Base-by-base conservation (phyloP, 1,140 invertebrate species). In the Tachypleus tridentatus region DNA sequence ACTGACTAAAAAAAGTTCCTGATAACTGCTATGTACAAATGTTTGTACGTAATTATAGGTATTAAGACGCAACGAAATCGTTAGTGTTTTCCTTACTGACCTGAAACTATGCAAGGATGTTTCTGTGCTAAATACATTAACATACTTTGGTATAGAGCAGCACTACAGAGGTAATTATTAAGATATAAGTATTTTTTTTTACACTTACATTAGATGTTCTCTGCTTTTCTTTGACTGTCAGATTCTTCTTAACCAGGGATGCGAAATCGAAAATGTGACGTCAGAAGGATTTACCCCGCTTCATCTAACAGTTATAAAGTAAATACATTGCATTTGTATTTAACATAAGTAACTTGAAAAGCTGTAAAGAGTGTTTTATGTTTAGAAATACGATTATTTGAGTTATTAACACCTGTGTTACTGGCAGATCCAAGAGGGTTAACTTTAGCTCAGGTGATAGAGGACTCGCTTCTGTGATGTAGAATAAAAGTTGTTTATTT, bases 251-350 rank as follows among this genome's bases (percentile, higher is more conserved):
- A 73, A 73, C 0, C 74, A 77, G 73, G 77, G 77, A 47, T 73
- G 75, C 5, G 68, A 71, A 48, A 69, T 78, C n/a, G 73, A 72
- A 53, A 65, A 70, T 53, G 53, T 68, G 59, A 75, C 76, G 51
- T 61, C 69, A n/a, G 76, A 78, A 58, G 71, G 72, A 58, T 73
- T 76, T 64, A 75, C 76, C 49, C 74, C 77, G 49, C 69, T 78
- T 48, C 75, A 78, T 70, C 63, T 77, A 47, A 76, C 77, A 51
- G 72, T 75, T 29, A 75, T 74, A 71, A 73, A 73, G 77, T 78
- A 72, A 73, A 71, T 58, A 29, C 29, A 29, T 29, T 29, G 29
- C 29, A 29, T 29, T 29, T 29, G 0, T 29, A 29, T 29, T 29
- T 29, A 29, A 29, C 2, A 29, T 29, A 29, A 29, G 29, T 29